phyloP scores from a whole-genome alignment of 2,888 invertebrate species.

The Ganaspis brasiliensis region DNA sequence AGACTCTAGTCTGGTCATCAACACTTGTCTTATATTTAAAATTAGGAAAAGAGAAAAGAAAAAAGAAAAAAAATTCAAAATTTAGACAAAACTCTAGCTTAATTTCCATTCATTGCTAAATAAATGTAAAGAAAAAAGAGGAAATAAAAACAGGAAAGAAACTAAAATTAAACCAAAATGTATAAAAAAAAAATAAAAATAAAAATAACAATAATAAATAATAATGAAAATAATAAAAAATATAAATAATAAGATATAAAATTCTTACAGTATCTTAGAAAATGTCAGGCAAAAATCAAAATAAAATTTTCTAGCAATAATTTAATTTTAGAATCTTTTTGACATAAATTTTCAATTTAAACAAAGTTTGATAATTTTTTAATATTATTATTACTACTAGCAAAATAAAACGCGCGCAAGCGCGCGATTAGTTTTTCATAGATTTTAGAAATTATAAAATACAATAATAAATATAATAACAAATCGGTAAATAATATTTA shows the following conservation, averaged over 20 bases:
- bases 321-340: too few relatives aligned
- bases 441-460: too few relatives aligned
- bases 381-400: too few relatives aligned
- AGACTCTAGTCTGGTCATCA: slow-evolving; percentile 7
- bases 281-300: too few relatives aligned
- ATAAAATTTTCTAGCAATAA: too few relatives aligned
- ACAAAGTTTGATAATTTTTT: too few relatives aligned
- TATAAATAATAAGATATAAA: not conserved
- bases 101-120: not conserved
- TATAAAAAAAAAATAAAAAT: not conserved
- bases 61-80: not conserved
- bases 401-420: too few relatives aligned
- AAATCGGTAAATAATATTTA: too few relatives aligned
- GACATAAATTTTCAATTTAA: too few relatives aligned
- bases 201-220: not conserved
- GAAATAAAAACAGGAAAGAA: not conserved
- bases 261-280: too few relatives aligned
- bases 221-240: not conserved
- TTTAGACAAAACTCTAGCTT: not conserved
- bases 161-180: not conserved
- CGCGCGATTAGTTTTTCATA: too few relatives aligned
- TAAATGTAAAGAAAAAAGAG: not conserved
- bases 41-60: not conserved
- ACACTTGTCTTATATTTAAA: slow-evolving; percentile 18
- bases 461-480: too few relatives aligned